Evolutionary conservation across 2,797 vertebrate species (phyloP).

Genomic region (Sylvilagus floridanus): DNA sequence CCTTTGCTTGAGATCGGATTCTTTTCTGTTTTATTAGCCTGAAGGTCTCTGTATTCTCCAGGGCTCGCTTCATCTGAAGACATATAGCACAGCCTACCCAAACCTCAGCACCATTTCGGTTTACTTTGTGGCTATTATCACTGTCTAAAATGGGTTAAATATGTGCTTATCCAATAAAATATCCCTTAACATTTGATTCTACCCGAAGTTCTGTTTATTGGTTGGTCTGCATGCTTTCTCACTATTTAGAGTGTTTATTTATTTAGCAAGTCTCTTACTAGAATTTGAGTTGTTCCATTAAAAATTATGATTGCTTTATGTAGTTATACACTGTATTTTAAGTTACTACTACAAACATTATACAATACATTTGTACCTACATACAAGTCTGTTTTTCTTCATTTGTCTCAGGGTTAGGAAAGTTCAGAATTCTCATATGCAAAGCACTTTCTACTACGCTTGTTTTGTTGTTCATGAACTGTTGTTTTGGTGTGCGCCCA

Average conservation of each 20-base stretch:
- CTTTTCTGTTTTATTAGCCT: not conserved
- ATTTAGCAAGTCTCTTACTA: not conserved
- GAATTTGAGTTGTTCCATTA: conserved; percentile 23
- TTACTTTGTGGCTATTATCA: not conserved
- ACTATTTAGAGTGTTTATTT: not conserved
- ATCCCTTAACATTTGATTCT: conserved; percentile 16
- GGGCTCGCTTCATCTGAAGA: not conserved
- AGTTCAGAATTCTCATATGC: not conserved
- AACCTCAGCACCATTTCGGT: not conserved
- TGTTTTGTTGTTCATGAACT: not conserved
- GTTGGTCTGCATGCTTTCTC: not conserved
- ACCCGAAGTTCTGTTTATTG: not conserved
- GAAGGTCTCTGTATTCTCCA: not conserved
- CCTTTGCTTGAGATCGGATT: conserved; percentile 3
- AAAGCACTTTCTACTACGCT: too few relatives aligned
- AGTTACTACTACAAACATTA: not conserved
- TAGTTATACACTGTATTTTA: conserved; percentile 9
- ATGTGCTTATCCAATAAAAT: conserved; percentile 12
- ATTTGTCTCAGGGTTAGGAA: not conserved
- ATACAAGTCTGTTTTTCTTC: not conserved
- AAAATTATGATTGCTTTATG: conserved; percentile 33
- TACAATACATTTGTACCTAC: not conserved
- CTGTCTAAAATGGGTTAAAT: conserved; percentile 2
- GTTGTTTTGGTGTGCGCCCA: not conserved
- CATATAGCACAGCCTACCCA: not conserved